Percentiles rank a stretch among this genome's conserved stretches.
These are phyloP conservation scores for Agrotis puta DNA, from an alignment of 2,888 invertebrate genomes.

Conservation along the genomic window DNA sequence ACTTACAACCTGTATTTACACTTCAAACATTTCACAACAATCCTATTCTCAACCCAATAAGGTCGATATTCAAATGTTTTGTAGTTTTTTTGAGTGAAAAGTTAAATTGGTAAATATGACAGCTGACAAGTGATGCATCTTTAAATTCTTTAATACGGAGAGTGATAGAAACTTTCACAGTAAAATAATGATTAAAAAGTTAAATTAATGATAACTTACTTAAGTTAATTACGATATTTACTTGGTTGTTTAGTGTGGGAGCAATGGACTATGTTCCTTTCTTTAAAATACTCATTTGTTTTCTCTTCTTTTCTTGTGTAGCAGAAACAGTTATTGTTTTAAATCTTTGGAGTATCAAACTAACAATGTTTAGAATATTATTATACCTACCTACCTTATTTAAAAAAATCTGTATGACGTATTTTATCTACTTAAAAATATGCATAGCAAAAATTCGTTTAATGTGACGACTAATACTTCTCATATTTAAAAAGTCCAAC, in stretches of 20 bases:
- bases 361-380: too few relatives aligned
- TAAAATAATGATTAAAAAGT: conserved; percentile 48
- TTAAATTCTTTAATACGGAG: conserved; percentile 28
- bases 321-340: not conserved
- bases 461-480: conserved; percentile 16
- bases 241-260: conserved; percentile 24
- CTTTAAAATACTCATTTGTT: not conserved
- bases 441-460: not conserved
- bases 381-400: too few relatives aligned
- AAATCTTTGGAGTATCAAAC: not conserved
- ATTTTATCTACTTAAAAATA: too few relatives aligned
- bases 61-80: conserved; percentile 17
- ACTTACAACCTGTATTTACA: conserved; percentile 51
- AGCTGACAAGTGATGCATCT: conserved; percentile 63
- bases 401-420: too few relatives aligned
- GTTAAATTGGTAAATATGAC: conserved; percentile 45
- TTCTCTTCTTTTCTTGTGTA: not conserved
- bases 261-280: conserved; percentile 15
- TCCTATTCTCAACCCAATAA: not conserved
- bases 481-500: conserved; percentile 71
- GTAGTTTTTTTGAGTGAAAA: not conserved
- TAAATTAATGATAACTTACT: conserved; percentile 48
- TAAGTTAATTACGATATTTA: conserved; percentile 36
- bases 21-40: not conserved
- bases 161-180: conserved; percentile 57